A percentile compares a stretch with the other conserved stretches of the same genome.
These are phyloP conservation scores for Maniola hyperantus DNA, from an alignment of 2,888 invertebrate genomes.

Conservation along the genomic window DNA sequence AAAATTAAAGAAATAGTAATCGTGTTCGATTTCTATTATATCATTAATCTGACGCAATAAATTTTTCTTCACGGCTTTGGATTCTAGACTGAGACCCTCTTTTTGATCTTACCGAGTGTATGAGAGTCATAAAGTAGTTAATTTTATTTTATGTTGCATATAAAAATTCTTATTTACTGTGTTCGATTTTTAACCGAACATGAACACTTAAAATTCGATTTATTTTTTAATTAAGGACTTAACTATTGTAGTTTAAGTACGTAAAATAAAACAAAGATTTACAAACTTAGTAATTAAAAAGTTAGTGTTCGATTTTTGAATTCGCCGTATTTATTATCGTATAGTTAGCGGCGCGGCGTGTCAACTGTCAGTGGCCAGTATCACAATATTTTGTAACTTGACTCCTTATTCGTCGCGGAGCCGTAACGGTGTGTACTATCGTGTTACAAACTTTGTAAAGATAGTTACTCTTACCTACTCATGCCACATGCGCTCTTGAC, in stretches of 20 bases:
- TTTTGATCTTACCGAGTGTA: no score
- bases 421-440: slow-evolving; percentile 55
- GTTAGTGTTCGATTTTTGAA: slow-evolving; percentile 13
- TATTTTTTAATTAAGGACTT: no score
- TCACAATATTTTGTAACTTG: slow-evolving; percentile 70
- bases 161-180: no score
- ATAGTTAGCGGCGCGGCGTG: no score
- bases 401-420: slow-evolving; percentile 45
- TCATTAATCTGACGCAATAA: not conserved
- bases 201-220: no score
- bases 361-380: slow-evolving; percentile 31
- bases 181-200: no score
- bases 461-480: no score
- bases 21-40: not conserved
- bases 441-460: slow-evolving; percentile 53
- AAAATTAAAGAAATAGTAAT: not conserved
- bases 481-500: slow-evolving; percentile 43
- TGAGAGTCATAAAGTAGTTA: no score
- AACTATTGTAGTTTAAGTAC: no score
- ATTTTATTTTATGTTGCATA: no score
- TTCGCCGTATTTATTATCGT: not conserved
- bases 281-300: no score
- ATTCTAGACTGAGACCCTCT: not conserved
- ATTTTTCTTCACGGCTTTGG: not conserved
- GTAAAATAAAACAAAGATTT: no score